Base-by-base conservation (phyloP, 1,140 invertebrate genomes). In the Lepeophtheirus salmonis region DNA sequence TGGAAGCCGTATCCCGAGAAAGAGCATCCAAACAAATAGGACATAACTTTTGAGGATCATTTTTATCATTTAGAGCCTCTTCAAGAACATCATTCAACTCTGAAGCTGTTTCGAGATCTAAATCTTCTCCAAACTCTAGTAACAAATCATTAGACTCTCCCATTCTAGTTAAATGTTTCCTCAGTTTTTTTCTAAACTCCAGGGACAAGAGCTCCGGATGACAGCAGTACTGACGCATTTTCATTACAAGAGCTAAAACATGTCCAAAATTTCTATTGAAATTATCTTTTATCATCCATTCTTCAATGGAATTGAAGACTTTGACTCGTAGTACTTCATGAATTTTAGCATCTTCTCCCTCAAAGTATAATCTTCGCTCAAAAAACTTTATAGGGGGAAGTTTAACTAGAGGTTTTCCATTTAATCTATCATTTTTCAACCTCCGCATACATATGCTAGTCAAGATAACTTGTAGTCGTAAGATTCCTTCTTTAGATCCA, bases 221-320 rank as follows among this genome's bases (percentile, higher is more conserved):
- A 61, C 59, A 61, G 24, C 50, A 52, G 2, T 50, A 20, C 25
- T 61, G 59, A 2, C 59, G 49, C 17, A 61, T n/a, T 16, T 50
- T 14, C 59, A 61, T 56, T 22, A 61, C 54, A 6, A 61, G 23
- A 23, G 50, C 59, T n/a, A 61, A 53, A 24, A 61, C 25, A 53
- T 24, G 50, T 3, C 41, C 59, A 23, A 55, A 61, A 24, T 61
- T 61, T 14, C 25, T 54, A 17, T 50, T 16, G 10, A 61, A 50
- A 3, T 17, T 51, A 13, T 16, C 57, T 21, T 21, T 16, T 50
- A 14, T 18, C 20, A 60, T 50, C 3, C 14, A 24, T 20, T 41
- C 16, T 24, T 50, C 49, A 54, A 60, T 50, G 20, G 23, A 41
- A 10, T 60, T 57, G 4, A 57, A 17, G 2, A 14, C 57, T 23